Base-by-base conservation (phyloP, 2,113 vertebrate species). In the Equus przewalskii region DNA sequence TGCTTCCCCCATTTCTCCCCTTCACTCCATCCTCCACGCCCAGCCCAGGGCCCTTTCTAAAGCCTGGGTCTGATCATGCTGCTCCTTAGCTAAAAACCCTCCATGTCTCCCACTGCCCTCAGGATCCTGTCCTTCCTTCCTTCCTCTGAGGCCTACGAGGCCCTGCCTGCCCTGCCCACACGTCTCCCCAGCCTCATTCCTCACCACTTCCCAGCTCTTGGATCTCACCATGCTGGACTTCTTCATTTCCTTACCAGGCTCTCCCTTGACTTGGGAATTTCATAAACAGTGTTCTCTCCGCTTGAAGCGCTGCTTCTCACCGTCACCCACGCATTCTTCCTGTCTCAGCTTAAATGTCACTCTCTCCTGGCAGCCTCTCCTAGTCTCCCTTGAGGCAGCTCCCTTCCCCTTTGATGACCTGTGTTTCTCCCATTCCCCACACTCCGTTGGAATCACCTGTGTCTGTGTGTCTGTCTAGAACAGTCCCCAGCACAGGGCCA, bases 321-420 rank as follows among this genome's bases (percentile, higher is more conserved):
- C 15, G 0, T 90, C 76, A 91, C 86, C 82, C 96, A 83, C 87
- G 56, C 60, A 3, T 62, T 30, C 94, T 44, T 92, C 85, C 84
- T 9, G 8, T 65, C 95, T 90, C 54, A 1, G 22, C 26, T 36
- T 21, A 81, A 96, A 86, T 22, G 30, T 36, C 69, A 56, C 91
- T 78, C 41, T 83, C 69, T 83, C 73, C 62, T 46, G 58, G 85
- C 75, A 72, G 41, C 36, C 49, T 72, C 41, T 22, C 72, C 73
- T 18, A 6, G 15, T 56, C 62, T 70, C 67, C 83, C 84, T 46
- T 2, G 70, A 44, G 10, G 64, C n/a, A 46, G 67, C 41, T 24
- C 33, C 24, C 30, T 41, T 3, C 26, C 30, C 33, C 49, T 75
- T 21, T 1, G 51, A 46, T 10, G 82, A 70, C 82, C 73, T 10